Percentiles rank a stretch among this genome's conserved stretches.
These are phyloP conservation scores for Capra hircus DNA, from an alignment of 2,113 vertebrate genomes.

Conservation along the genomic window DNA sequence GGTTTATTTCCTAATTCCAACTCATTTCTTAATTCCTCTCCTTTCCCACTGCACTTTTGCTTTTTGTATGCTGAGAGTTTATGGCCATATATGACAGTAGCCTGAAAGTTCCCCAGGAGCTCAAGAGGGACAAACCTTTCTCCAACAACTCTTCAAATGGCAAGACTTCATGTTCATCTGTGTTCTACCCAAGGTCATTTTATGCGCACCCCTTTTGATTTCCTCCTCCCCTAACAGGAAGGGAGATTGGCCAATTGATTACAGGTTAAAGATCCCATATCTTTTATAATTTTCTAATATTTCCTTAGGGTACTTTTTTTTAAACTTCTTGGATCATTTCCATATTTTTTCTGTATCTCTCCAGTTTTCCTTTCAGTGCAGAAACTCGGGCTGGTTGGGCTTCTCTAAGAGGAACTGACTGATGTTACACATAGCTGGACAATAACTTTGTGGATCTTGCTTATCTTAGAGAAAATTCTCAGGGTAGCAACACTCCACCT, in stretches of 20 bases:
- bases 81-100: neutral
- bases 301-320: neutral
- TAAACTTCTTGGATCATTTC: neutral
- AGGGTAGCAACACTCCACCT: neutral
- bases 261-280: neutral
- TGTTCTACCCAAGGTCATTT: neutral
- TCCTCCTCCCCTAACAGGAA: neutral
- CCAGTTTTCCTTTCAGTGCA: neutral
- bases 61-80: conserved; percentile 9
- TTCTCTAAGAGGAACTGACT: neutral
- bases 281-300: conserved; percentile 3
- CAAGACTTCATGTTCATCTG: neutral
- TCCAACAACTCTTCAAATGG: neutral
- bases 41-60: neutral
- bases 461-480: neutral
- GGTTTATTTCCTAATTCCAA: neutral
- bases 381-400: neutral
- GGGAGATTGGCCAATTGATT: neutral
- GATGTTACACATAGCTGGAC: neutral
- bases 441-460: neutral
- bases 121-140: neutral
- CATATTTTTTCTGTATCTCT: neutral
- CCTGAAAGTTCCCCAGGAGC: neutral
- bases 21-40: neutral
- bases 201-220: neutral